A percentile compares a stretch with the other conserved stretches of the same genome.
Evolutionary conservation across 2,888 invertebrate genomes (phyloP).

Genomic region (Xestia sexstrigata): DNA sequence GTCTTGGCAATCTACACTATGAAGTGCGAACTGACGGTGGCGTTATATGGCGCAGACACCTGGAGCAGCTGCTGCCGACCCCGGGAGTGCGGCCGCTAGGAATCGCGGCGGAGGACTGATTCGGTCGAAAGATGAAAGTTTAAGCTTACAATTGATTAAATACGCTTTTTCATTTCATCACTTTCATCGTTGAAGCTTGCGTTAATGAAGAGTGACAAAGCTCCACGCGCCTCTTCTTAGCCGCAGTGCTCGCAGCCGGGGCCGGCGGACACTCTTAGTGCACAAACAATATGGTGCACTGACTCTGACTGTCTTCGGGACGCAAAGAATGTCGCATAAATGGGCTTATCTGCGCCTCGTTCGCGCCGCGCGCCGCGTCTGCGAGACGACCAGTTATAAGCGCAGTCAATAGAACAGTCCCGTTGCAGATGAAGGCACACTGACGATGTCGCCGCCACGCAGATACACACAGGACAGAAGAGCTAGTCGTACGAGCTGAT

Average conservation of each 20-base stretch:
- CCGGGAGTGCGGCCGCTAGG: too few relatives aligned
- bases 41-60: too few relatives aligned
- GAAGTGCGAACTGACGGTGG: too few relatives aligned
- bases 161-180: too few relatives aligned
- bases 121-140: constrained; percentile 4
- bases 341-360: constrained; percentile 4
- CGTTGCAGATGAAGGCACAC: constrained; percentile 32
- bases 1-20: too few relatives aligned
- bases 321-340: constrained; percentile 5
- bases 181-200: not conserved
- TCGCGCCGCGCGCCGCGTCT: not conserved
- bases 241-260: not conserved
- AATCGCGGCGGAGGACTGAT: too few relatives aligned
- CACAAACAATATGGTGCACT: constrained; percentile 18
- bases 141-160: not conserved
- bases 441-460: not conserved
- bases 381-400: constrained; percentile 1
- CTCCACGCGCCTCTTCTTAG: constrained; percentile 6
- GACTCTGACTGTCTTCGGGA: not conserved
- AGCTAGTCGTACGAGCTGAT: too few relatives aligned
- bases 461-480: not conserved
- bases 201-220: constrained; percentile 5
- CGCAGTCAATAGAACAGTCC: constrained; percentile 33
- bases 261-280: not conserved
- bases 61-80: too few relatives aligned